Conservation (phyloP, 2,888 invertebrate genomes). For the Osmoderma eremita region DNA sequence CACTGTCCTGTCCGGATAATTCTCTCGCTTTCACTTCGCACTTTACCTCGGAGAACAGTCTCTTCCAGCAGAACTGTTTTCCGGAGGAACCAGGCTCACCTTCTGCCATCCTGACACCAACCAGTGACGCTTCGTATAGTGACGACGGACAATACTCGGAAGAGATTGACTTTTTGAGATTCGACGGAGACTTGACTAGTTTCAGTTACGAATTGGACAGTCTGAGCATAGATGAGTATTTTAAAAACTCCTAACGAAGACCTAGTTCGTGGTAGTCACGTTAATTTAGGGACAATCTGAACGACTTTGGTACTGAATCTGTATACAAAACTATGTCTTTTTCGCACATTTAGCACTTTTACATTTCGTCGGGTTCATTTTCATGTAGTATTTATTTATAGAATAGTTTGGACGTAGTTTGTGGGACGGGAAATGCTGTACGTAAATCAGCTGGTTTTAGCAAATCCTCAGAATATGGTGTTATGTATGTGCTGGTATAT, state of each 20-base stretch:
- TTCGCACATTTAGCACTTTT: too few species aligned
- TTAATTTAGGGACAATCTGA: slow-evolving; percentile 12
- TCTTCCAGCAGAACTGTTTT: slow-evolving; percentile 51
- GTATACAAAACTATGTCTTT: background rate
- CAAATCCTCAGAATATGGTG: too few species aligned
- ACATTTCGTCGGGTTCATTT: too few species aligned
- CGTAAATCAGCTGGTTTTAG: too few species aligned
- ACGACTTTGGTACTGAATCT: slow-evolving; percentile 1
- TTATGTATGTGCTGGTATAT: too few species aligned
- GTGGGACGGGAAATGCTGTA: too few species aligned
- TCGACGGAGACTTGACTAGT: slow-evolving; percentile 60
- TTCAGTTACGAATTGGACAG: slow-evolving; percentile 61
- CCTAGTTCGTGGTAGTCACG: background rate
- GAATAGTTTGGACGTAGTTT: too few species aligned
- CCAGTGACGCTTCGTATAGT: slow-evolving; percentile 61
- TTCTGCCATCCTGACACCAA: slow-evolving; percentile 70
- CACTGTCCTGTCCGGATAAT: slow-evolving; percentile 56
- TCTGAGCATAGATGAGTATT: slow-evolving; percentile 45
- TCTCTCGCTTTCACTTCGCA: slow-evolving; percentile 60
- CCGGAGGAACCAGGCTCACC: slow-evolving; percentile 64
- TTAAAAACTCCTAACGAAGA: slow-evolving; percentile 43
- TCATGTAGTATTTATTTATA: too few species aligned
- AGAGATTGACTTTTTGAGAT: slow-evolving; percentile 58
- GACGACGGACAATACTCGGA: slow-evolving; percentile 57
- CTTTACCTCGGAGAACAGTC: slow-evolving; percentile 58